Evolutionary conservation across 2,113 vertebrate species (phyloP).

Genomic region (Nymphicus hollandicus): DNA sequence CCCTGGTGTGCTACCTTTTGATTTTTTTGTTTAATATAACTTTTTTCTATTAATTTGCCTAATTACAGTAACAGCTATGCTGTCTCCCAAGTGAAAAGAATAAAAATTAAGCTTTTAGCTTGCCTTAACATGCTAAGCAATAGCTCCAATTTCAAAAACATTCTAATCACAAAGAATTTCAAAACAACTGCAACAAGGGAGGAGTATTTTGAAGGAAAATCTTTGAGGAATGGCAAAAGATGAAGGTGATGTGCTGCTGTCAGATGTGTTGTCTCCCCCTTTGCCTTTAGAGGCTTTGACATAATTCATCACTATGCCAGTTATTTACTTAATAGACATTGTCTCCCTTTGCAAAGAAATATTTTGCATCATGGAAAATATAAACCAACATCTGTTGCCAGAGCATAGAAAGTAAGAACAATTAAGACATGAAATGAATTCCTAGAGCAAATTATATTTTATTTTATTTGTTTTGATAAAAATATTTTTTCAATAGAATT

Average conservation of each 20-base stretch:
- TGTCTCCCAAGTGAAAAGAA: not conserved
- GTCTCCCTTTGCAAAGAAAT: not conserved
- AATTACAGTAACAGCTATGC: not conserved
- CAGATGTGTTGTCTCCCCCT: not conserved
- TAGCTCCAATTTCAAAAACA: not conserved
- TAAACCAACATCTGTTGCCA: not conserved
- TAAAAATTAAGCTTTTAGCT: not conserved
- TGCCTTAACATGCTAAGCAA: not conserved
- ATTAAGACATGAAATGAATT: not conserved
- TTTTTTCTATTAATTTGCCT: not conserved
- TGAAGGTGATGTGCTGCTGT: not conserved
- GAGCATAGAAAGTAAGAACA: not conserved
- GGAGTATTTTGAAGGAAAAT: not conserved
- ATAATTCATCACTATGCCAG: not conserved
- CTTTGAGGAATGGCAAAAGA: not conserved
- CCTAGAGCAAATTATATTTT: not conserved
- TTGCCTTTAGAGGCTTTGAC: not conserved
- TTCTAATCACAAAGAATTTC: not conserved
- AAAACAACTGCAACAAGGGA: not conserved
- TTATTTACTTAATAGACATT: not conserved
- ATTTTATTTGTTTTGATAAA: not conserved
- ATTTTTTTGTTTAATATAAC: not conserved
- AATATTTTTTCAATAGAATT: not conserved
- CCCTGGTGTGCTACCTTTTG: not conserved
- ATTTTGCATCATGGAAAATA: not conserved